These are phyloP conservation scores for Drosophila limbata DNA, from an alignment of 2,888 invertebrate species.

Conservation along the genomic window DNA sequence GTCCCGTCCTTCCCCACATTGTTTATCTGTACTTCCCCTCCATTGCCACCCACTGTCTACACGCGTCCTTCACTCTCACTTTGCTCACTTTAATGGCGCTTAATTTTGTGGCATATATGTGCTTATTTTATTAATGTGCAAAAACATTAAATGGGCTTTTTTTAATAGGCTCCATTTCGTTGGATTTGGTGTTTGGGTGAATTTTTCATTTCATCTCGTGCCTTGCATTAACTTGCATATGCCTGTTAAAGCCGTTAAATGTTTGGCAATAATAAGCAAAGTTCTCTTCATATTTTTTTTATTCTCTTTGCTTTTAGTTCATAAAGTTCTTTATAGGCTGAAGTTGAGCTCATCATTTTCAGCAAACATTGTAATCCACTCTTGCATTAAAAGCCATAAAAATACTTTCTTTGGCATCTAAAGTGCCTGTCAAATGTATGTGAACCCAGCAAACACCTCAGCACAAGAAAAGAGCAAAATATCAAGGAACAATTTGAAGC, in stretches of 20 bases:
- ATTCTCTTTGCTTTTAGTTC: slow-evolving; percentile 42
- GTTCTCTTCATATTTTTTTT: slow-evolving; percentile 18
- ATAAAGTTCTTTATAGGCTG: slow-evolving; percentile 61
- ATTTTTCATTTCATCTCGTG: slow-evolving; percentile 34
- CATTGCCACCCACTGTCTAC: slow-evolving; percentile 2
- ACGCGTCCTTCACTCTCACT: slow-evolving; percentile 9
- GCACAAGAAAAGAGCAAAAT: slow-evolving; percentile 14
- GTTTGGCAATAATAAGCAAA: slow-evolving; percentile 36
- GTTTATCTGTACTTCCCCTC: slow-evolving; percentile 46
- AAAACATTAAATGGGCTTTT: slow-evolving; percentile 58
- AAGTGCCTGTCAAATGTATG: slow-evolving; percentile 12
- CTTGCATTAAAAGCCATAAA: slow-evolving; percentile 53
- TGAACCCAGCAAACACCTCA: slow-evolving; percentile 1
- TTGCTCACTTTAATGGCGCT: slow-evolving; percentile 63
- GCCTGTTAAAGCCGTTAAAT: slow-evolving; percentile 37
- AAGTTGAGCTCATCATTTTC: slow-evolving; percentile 45
- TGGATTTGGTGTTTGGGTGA: slow-evolving; percentile 2
- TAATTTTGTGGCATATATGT: slow-evolving; percentile 61
- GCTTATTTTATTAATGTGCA: slow-evolving; percentile 71
- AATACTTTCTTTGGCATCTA: slow-evolving; percentile 7
- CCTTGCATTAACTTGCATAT: slow-evolving; percentile 43
- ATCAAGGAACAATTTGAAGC: slow-evolving; percentile 31
- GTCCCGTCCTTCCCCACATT: slow-evolving; percentile 44
- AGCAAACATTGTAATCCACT: slow-evolving; percentile 58
- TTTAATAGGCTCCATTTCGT: slow-evolving; percentile 33